Evolutionary conservation across 2,888 invertebrate genomes (phyloP), one percentile per base, ranked within the genome.

Genomic region (Cerastis rubricosa): DNA sequence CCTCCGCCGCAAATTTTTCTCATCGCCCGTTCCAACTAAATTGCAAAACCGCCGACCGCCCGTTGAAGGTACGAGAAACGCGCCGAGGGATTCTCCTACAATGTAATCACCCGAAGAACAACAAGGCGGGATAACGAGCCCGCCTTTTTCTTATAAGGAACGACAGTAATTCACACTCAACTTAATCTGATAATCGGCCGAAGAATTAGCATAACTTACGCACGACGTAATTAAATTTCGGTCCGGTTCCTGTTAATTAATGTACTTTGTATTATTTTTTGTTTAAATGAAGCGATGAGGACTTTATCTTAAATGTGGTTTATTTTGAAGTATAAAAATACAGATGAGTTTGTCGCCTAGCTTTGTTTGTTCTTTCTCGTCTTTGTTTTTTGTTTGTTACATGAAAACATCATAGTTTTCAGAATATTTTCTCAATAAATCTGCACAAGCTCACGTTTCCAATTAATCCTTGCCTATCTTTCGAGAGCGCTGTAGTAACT

Each of bases 1-100:
- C 89, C 89, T 90, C 89, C 90, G 88, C 92, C 91, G 93, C 94
- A 94, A 94, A 93, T 95, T 96, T 95, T 96, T 95, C 95, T 94
- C 93, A 93, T 93, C 91, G 91, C 91, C 92, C 92, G 92, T 92
- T 92, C 91, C 90, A 90, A 94, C 92, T 93, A 95, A 96, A 96
- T 96, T 96, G 94, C 95, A 88, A 95, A 96, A 94, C 95, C 96
- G 89, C 94, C 91, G 90, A 90, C 89, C 92, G 89, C 89, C 91
- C 91, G 90, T 90, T 92, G 92, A 91, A 94, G 93, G 93, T 92
- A 93, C 90, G 91, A 92, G 87, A 92, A 92, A 91, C 89, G 91
- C 91, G 90, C 89, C 92, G 87, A 90, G 92, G 94, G 93, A 93
- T 92, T 90, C 92, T 91, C 90, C 90, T 91, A 90, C 91, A 91